Evolutionary conservation across 2,113 vertebrate genomes (phyloP).

Genomic region (Apistogramma diplotaenia): DNA sequence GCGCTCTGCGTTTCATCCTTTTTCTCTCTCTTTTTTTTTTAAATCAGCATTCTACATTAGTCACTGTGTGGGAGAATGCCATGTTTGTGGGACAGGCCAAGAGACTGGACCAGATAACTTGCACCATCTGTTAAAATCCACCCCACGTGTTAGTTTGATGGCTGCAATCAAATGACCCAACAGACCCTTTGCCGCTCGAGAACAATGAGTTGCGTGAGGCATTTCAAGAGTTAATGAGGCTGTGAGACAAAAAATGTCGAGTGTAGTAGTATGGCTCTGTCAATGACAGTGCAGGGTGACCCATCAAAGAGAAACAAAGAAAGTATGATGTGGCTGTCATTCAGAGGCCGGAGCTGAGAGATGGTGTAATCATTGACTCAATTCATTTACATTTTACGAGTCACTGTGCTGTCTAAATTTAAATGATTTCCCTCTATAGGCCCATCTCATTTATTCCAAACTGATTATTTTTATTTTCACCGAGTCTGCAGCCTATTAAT

Average conservation of each 20-base stretch:
- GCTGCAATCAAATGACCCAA: conserved; percentile 12
- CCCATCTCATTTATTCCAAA: not conserved
- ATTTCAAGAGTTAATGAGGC: conserved; percentile 17
- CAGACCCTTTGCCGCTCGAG: conserved; percentile 13
- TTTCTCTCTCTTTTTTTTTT: conserved; percentile 8
- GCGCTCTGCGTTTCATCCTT: conserved; percentile 48
- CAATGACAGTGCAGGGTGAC: not conserved
- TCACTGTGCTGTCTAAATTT: not conserved
- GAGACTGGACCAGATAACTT: conserved; percentile 11
- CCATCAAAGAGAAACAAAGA: not conserved
- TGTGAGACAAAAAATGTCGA: not conserved
- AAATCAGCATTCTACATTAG: conserved; percentile 56
- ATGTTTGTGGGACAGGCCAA: conserved; percentile 14
- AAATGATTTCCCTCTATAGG: not conserved
- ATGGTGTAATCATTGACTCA: conserved; percentile 46
- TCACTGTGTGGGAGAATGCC: conserved; percentile 37
- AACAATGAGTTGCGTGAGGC: not conserved
- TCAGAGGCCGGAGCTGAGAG: conserved; percentile 4
- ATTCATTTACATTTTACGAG: not conserved
- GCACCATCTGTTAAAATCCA: conserved; percentile 45
- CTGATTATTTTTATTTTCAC: not conserved
- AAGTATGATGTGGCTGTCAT: not conserved
- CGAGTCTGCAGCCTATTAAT: not conserved
- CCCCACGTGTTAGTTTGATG: conserved; percentile 31
- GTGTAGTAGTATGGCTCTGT: not conserved